Base-by-base conservation (phyloP, 2,888 invertebrate species). In the Gari tellinella region DNA sequence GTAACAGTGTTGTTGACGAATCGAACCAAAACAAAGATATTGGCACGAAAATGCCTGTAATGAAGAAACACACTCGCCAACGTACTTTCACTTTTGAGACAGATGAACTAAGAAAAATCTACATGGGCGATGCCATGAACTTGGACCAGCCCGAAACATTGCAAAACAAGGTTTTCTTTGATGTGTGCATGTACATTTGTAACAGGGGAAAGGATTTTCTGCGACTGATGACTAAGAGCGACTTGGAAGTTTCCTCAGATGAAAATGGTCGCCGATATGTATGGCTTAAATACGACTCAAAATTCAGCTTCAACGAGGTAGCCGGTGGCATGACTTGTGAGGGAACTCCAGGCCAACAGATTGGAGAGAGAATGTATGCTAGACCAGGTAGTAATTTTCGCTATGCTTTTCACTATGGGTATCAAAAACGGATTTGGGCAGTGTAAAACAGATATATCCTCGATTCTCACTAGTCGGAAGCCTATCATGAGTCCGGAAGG, bases 141-240 rank as follows among this genome's bases (percentile, higher is more conserved):
- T 57, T 82, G 10, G 83, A 84, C 52, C 84, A 83, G 40, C 89
- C 89, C 2, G 88, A 88, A 56, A 82, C 84, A 12, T 61, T 89
- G 17, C 89, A 89, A 66, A 89, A 89, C 61, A 89, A 89, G 63
- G 87, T 88, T 2, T 89, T 88, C 72, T 88, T 89, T 62, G 89
- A 89, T 70, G 81, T 89, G 7, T 88, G 86, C 60, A 72, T 89
- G 57, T 88, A 86, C 64, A 86, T 88, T 52, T 86, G 86, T 69
- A 88, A 86, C 69, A 79, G 88, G n/a, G 87, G 88, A 8, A 87
- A 88, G 73, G 88, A 89, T 57, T 86, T 85, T 61, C 76, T 89
- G 51, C 73, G 87, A 17, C 66, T 84, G 48, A 89, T 89, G 86
- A 84, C 84, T 15, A 89, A 89, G 62, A 81, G 68, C 23, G 89